Base-by-base conservation (phyloP, 92 coral and sea anemone genomes). In the Blastomussa wellsi region DNA sequence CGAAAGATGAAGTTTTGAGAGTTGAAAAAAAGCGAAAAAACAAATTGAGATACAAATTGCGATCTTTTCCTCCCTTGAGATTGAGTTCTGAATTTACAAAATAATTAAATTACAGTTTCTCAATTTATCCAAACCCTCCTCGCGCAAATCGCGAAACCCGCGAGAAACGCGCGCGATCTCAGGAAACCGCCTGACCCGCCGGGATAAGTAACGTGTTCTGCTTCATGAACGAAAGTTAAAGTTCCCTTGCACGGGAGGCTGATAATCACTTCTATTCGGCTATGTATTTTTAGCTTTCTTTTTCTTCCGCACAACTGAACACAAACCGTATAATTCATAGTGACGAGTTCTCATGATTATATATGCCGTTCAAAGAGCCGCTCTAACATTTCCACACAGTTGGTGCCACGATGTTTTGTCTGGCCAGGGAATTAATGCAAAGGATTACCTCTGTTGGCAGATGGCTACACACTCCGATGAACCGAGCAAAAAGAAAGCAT, bases 401-500 rank as follows among this genome's bases (percentile, higher is more conserved):
- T 70, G 41, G 42, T 35, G 74, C 41, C 16, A 68, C 4, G 32
- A 68, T 67, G 74, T 68, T 68, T 33, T 68, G 74, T 70, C 75
- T 70, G 26, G 41, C 16, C 22, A 35, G 44, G 11, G 26, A 36
- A 70, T 62, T 70, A 70, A 38, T 70, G 26, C 48, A 8, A 0
- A 35, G 75, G 26, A 70, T 70, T 70, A 37, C n/a, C 47, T 36
- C 33, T 70, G 75, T 19, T 70, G 75, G 44, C 75, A 20, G 75
- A 70, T 33, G 29, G 7, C 74, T 16, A 68, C 32, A 68, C 20
- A 13, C 72, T 11, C 5, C 39, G 22, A 19, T 33, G 6, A 69
- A 20, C 42, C 3, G 20, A 24, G 24, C 39, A 32, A 32, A 33
- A 5, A 6, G 20, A 31, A 70, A 48, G 44, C 44, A 62, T 62